Evolutionary conservation across 2,797 vertebrate species (phyloP).

Genomic region (Gymnoscopelus braueri): DNA sequence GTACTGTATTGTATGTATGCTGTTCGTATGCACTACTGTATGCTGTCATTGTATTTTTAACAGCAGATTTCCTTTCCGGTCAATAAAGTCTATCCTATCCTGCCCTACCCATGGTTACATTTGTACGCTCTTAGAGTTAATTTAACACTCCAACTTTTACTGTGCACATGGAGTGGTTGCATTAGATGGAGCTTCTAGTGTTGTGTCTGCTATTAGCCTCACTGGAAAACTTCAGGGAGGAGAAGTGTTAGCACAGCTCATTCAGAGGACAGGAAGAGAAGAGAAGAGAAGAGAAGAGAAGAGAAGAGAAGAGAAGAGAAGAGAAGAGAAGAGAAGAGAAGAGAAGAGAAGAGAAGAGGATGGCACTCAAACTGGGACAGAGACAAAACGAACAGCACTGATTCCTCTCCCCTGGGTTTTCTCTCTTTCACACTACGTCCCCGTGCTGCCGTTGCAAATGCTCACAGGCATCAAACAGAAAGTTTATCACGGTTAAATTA

Average conservation of each 20-base stretch:
- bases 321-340: neutral
- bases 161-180: conserved; percentile 16
- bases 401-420: conserved; percentile 67
- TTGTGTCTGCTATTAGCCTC: conserved; percentile 57
- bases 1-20: no score
- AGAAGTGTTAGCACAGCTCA: conserved; percentile 59
- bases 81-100: no score
- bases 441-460: conserved; percentile 70
- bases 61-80: no score
- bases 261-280: conserved; percentile 48
- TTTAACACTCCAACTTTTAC: no score
- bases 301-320: neutral
- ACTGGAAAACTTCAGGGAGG: conserved; percentile 58
- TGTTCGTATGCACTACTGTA: no score
- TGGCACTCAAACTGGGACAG: conserved; percentile 74
- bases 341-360: neutral
- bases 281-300: neutral
- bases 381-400: conserved; percentile 75
- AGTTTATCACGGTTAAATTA: conserved; percentile 83
- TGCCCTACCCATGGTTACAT: no score
- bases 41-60: no score
- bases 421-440: conserved; percentile 70
- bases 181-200: conserved; percentile 32
- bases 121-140: no score
- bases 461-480: conserved; percentile 80